Evolutionary conservation across 2,888 invertebrate genomes (phyloP).

Genomic region (Prosopocoilus inquinatus): DNA sequence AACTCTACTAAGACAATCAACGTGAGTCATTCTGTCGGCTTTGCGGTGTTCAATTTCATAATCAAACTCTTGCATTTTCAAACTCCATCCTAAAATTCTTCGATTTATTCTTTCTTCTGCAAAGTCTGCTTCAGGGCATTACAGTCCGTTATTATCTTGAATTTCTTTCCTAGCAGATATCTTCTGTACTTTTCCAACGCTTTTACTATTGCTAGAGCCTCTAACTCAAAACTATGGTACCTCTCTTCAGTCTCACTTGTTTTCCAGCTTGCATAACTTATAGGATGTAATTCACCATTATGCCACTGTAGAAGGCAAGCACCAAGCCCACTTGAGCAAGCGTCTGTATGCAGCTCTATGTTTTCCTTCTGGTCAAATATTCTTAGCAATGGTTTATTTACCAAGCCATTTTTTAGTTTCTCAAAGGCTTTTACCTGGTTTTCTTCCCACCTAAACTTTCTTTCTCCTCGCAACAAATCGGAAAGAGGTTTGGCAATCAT

Average conservation of each 20-base stretch:
- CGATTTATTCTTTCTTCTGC: slow-evolving; percentile 19
- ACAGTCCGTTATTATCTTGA: slow-evolving; percentile 31
- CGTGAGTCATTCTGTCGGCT: slow-evolving; percentile 30
- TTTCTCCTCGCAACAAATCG: not conserved
- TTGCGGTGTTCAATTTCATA: slow-evolving; percentile 28
- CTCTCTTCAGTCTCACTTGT: slow-evolving; percentile 35
- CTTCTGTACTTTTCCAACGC: slow-evolving; percentile 39
- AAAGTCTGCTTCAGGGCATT: slow-evolving; percentile 13
- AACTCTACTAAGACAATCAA: slow-evolving; percentile 25
- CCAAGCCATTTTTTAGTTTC: slow-evolving; percentile 1
- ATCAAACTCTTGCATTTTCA: slow-evolving; percentile 29
- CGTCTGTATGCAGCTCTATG: slow-evolving; percentile 34
- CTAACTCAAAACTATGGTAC: slow-evolving; percentile 40
- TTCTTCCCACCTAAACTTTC: not conserved
- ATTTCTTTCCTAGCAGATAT: slow-evolving; percentile 32
- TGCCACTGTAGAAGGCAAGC: slow-evolving; percentile 34
- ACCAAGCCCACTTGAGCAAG: slow-evolving; percentile 32
- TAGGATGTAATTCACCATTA: slow-evolving; percentile 32
- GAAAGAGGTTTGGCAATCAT: slow-evolving; percentile 7
- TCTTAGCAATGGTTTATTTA: slow-evolving; percentile 5
- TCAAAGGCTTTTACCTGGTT: slow-evolving; percentile 7
- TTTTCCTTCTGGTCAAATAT: slow-evolving; percentile 6
- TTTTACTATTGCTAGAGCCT: slow-evolving; percentile 39
- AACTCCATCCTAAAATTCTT: slow-evolving; percentile 32
- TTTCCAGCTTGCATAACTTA: slow-evolving; percentile 38